Evolutionary conservation across 1,140 invertebrate species (phyloP).

Genomic region (Diprion similis): DNA sequence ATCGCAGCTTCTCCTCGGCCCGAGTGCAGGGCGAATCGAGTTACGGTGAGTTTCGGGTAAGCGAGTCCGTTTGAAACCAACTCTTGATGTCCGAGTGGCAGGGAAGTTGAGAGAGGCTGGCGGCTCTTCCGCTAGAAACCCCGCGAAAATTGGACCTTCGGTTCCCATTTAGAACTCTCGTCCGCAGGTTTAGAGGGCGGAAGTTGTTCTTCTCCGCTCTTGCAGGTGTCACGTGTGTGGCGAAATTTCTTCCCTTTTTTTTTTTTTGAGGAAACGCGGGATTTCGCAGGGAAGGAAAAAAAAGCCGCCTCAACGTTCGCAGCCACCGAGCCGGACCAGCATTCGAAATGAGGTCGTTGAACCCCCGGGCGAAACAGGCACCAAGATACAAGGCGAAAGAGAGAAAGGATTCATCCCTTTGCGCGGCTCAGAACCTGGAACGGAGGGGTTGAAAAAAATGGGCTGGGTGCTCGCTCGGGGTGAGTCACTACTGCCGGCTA

Average conservation of each 20-base stretch:
- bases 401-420: constrained; percentile 52
- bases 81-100: too few relatives aligned
- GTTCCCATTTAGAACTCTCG: neutral
- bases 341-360: constrained; percentile 14
- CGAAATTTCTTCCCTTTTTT: too few relatives aligned
- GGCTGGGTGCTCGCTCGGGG: constrained; percentile 40
- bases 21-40: neutral
- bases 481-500: constrained; percentile 49
- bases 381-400: constrained; percentile 31
- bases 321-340: neutral
- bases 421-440: constrained; percentile 40
- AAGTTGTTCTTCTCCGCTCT: too few relatives aligned
- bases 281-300: too few relatives aligned
- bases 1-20: neutral
- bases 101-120: too few relatives aligned
- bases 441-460: constrained; percentile 52
- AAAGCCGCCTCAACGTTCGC: too few relatives aligned
- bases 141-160: neutral
- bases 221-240: too few relatives aligned
- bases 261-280: too few relatives aligned
- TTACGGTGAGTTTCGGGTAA: neutral
- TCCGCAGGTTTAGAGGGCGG: too few relatives aligned
- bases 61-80: neutral
- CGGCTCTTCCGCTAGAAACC: too few relatives aligned
- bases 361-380: constrained; percentile 1